A percentile compares a stretch with the other conserved stretches of the same genome.
Conservation (phyloP, 2,888 invertebrate genomes). For the Pardosa pseudoannulata region DNA sequence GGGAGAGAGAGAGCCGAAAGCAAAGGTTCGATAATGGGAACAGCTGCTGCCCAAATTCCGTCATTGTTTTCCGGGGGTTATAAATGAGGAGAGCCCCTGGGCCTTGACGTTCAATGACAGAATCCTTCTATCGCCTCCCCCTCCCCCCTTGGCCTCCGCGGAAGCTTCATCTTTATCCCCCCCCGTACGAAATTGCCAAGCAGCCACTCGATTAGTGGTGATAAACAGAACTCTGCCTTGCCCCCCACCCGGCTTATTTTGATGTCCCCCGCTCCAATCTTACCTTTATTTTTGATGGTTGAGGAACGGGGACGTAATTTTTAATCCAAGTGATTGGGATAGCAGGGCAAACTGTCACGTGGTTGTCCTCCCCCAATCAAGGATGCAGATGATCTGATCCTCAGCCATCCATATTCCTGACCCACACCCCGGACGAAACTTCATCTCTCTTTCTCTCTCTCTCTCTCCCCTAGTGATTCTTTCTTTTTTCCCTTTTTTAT, state of each 20-base stretch:
- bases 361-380: slow-evolving; percentile 27
- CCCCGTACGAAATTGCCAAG: slow-evolving; percentile 54
- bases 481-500: background rate
- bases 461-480: background rate
- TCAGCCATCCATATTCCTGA: background rate
- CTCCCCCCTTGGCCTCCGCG: background rate
- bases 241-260: slow-evolving; percentile 33
- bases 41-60: slow-evolving; percentile 67
- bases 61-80: slow-evolving; percentile 70
- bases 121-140: slow-evolving; percentile 53
- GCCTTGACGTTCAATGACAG: slow-evolving; percentile 69
- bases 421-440: slow-evolving; percentile 1
- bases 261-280: slow-evolving; percentile 31
- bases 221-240: slow-evolving; percentile 57
- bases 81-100: slow-evolving; percentile 67
- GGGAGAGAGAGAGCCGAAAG: slow-evolving; percentile 18
- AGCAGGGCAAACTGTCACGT: slow-evolving; percentile 49
- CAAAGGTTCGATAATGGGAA: slow-evolving; percentile 68
- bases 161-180: slow-evolving; percentile 26
- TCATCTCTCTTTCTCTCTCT: background rate
- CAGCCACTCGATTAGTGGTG: slow-evolving; percentile 70
- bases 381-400: slow-evolving; percentile 42
- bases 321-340: slow-evolving; percentile 33
- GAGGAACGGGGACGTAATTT: slow-evolving; percentile 35
- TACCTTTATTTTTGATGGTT: slow-evolving; percentile 35